phyloP scores from a whole-genome alignment of 2,888 invertebrate species.

The Arrhopalites spinosus region DNA sequence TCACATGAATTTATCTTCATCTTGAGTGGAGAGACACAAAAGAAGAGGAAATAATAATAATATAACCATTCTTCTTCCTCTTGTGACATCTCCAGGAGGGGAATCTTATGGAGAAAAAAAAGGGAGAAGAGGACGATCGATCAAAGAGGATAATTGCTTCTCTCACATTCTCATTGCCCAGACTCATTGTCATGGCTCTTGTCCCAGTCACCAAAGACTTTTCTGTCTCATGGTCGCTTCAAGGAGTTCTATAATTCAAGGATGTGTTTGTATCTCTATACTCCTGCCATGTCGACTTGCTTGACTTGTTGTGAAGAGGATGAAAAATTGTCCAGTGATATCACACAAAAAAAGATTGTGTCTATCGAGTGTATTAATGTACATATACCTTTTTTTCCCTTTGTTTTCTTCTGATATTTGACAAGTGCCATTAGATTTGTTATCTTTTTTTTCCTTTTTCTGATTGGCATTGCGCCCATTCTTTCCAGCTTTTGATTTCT shows the following conservation, averaged over 20 bases:
- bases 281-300: too few relatives aligned
- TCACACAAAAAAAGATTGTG: too few relatives aligned
- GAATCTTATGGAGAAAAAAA: constrained; percentile 8
- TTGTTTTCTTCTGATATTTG: too few relatives aligned
- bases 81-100: too few relatives aligned
- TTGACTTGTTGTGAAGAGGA: too few relatives aligned
- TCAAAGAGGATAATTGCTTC: constrained; percentile 30
- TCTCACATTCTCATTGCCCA: background rate
- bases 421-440: background rate
- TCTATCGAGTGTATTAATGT: too few relatives aligned
- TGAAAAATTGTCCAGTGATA: too few relatives aligned
- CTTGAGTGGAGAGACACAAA: background rate
- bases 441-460: background rate
- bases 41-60: too few relatives aligned
- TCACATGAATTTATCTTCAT: too few relatives aligned
- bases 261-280: constrained; percentile 2
- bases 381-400: too few relatives aligned
- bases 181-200: background rate
- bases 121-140: constrained; percentile 12
- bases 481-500: background rate
- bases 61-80: too few relatives aligned
- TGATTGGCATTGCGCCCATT: background rate
- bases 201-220: background rate
- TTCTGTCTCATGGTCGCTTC: background rate
- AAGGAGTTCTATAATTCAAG: background rate